phyloP scores from a whole-genome alignment of 2,888 invertebrate species.

The Theretra japonica region DNA sequence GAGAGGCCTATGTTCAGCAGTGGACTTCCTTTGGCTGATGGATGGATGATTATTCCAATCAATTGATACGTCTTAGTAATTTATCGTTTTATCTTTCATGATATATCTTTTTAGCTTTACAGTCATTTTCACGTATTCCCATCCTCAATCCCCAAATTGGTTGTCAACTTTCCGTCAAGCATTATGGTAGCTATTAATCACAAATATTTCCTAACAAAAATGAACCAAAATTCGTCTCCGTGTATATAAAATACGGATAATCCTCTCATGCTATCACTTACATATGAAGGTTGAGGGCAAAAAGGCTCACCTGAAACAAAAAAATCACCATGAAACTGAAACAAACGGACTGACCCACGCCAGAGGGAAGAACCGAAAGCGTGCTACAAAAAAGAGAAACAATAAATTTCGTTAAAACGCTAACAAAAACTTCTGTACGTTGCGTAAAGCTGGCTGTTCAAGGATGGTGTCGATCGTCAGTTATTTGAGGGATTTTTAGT shows the following conservation, averaged over 20 bases:
- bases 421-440: conserved; percentile 63
- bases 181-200: too few species aligned
- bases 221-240: background rate
- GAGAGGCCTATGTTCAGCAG: too few species aligned
- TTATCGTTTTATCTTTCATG: too few species aligned
- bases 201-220: background rate
- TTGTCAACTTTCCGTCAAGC: too few species aligned
- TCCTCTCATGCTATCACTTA: background rate
- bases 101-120: too few species aligned
- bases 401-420: conserved; percentile 77
- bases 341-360: conserved; percentile 64
- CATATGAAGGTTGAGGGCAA: conserved; percentile 5
- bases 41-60: too few species aligned
- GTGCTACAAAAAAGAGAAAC: conserved; percentile 66
- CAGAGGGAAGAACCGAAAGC: conserved; percentile 57
- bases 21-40: too few species aligned
- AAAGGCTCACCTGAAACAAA: conserved; percentile 44
- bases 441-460: conserved; percentile 53
- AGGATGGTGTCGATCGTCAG: conserved; percentile 18
- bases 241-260: too few species aligned
- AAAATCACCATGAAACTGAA: conserved; percentile 41
- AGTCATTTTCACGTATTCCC: too few species aligned
- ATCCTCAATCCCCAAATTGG: too few species aligned
- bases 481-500: background rate
- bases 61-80: too few species aligned